Base-by-base conservation (phyloP, 92 coral and sea anemone genomes). In the Parazoanthus atlanticus region DNA sequence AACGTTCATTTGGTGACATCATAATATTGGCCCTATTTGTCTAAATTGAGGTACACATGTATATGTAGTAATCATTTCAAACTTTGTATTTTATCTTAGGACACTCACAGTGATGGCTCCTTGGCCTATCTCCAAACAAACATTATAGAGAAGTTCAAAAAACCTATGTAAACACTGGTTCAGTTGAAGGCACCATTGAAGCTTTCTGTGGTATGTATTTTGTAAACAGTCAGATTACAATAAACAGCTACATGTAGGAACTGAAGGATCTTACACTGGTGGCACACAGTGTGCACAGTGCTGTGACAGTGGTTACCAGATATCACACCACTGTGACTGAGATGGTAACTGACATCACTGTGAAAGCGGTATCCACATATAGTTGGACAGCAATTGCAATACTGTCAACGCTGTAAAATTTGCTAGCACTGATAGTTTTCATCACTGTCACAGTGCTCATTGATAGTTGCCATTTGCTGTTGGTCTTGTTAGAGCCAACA, bases 331-430 rank as follows among this genome's bases (percentile, higher is more conserved):
- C 26, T 64, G 10, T 64, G 70, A 64, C 70, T 17, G 70, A 64
- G 70, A 64, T 64, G 70, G 70, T 64, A 64, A 64, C 70, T 67
- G 73, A 67, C 73, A 67, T 31, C 73, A 67, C 73, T n/a, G 73
- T 67, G n/a, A n/a, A n/a, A n/a, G n/a, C n/a, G 30, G 16, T 25
- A 25, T 67, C 19, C 73, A 67, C n/a, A 17, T 64, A n/a, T 64
- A 64, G 5, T 64, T 0, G 26, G 26, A 64, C n/a, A 64, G 26
- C 70, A 64, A 64, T 64, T 64, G 70, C 70, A 64, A 17, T 64
- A 64, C 70, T 64, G 70, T 3, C 70, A 64, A n/a, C 6, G n/a
- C 70, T 64, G 70, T 10, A 64, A 64, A 17, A 64, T 64, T 64
- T 64, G 70, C 70, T 25, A 64, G 5, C 0, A 25, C 26, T 64